Evolutionary conservation across 2,797 vertebrate genomes (phyloP), one percentile per base, ranked within the genome.

Genomic region (Cynodonichthys magdalenae): DNA sequence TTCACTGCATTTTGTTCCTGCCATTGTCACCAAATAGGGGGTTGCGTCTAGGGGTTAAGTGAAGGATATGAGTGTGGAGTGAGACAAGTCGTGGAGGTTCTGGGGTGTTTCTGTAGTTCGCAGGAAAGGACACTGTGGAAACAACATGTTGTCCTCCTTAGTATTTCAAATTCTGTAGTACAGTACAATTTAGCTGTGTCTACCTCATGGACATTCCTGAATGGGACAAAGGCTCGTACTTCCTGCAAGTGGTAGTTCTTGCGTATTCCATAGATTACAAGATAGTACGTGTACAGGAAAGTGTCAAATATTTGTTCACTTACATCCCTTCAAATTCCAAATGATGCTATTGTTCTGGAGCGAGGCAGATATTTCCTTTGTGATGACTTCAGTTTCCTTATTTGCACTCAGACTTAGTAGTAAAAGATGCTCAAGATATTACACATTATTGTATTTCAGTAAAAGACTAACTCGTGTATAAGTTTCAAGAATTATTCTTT

Each of bases 1-100:
- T 84, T 71, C 80, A 19, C 66, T 75, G 79, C 69, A 72, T 77
- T 77, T 81, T 56, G 59, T 93, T 94, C 93, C 93, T 92, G 88
- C 87, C 76, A 89, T 94, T 94, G 92, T 94, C 72, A 74, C 61
- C 59, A 52, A 69, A 79, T 77, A 71, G 81, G 85, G 61, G 76
- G 74, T 74, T 87, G 79, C 81, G 82, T 90, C 90, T 88, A 27
- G 74, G 84, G 74, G 80, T 80, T 86, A 83, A 89, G 84, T 86
- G 83, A 90, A 85, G 74, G 58, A 79, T 65, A 68, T 60, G 81
- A 58, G 56, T 53, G 76, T 71, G 46, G 71, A 71, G 74, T 34
- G 0, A 46, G 62, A 67, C 77, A 72, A 75, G 90, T 91, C 88
- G 89, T 83, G 82, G 60, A 75, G 64, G 72, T 79, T 69, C 49